Evolutionary conservation across 2,797 vertebrate species (phyloP).

Genomic region (Neopelma chrysocephalum): DNA sequence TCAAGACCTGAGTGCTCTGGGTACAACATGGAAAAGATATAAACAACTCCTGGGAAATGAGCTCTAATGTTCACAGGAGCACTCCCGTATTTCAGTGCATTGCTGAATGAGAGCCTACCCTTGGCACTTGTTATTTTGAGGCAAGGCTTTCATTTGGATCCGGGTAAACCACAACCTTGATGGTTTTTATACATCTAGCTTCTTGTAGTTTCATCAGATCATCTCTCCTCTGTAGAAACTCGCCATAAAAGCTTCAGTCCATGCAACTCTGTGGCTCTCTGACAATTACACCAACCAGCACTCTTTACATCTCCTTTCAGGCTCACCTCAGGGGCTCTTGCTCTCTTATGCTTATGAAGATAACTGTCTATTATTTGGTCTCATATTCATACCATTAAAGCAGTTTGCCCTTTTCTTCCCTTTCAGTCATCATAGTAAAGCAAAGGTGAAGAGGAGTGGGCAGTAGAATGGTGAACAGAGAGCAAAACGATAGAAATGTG

Average conservation of each 20-base stretch:
- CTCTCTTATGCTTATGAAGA: background rate
- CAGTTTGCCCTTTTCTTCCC: constrained; percentile 17
- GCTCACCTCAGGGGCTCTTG: constrained; percentile 8
- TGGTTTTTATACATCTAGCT: background rate
- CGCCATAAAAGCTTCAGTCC: background rate
- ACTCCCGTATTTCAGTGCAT: background rate
- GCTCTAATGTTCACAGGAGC: background rate
- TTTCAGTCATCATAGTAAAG: background rate
- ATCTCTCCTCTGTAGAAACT: background rate
- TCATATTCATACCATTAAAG: background rate
- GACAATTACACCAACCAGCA: background rate
- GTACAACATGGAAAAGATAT: background rate
- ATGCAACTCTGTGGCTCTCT: background rate
- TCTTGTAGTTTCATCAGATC: background rate
- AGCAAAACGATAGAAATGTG: background rate
- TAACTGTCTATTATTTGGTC: constrained; percentile 8
- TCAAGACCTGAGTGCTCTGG: background rate
- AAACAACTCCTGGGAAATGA: background rate
- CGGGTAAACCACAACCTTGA: background rate
- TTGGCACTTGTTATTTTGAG: background rate
- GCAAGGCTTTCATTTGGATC: background rate
- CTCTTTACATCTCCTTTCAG: constrained; percentile 29
- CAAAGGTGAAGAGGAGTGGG: background rate
- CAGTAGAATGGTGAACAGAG: background rate
- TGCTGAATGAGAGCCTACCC: background rate